phyloP scores from a whole-genome alignment of 2,888 invertebrate species.

The Zaprionus bogoriensis region DNA sequence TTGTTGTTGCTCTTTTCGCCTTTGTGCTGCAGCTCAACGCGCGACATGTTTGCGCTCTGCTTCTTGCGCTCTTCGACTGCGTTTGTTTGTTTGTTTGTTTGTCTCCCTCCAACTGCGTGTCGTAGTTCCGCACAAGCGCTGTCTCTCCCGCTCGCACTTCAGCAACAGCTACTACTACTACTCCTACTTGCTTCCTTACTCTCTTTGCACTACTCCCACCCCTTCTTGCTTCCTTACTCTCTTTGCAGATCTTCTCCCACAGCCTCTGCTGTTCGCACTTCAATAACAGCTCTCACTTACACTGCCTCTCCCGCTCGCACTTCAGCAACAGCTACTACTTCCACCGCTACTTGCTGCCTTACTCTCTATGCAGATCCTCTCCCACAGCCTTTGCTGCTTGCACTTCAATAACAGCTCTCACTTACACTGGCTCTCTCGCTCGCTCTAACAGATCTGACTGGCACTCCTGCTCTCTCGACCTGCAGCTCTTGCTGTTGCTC shows the following conservation, averaged over 20 bases:
- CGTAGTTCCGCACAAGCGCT: no score
- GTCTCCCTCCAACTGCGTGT: slow-evolving; percentile 4
- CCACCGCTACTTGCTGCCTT: no score
- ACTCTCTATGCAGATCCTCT: no score
- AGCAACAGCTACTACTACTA: not conserved
- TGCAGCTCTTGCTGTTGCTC: no score
- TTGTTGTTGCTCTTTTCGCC: slow-evolving; percentile 22
- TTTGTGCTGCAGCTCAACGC: slow-evolving; percentile 14
- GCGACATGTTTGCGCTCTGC: slow-evolving; percentile 29
- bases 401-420: no score
- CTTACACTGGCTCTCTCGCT: not conserved
- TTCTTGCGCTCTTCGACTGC: not conserved
- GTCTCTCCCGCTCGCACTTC: no score
- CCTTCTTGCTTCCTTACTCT: no score
- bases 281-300: slow-evolving; percentile 1
- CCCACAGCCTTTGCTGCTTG: no score
- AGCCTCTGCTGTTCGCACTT: no score
- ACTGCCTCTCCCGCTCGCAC: not conserved
- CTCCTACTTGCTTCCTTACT: not conserved
- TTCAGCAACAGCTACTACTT: no score
- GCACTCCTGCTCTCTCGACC: not conserved
- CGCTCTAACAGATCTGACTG: not conserved
- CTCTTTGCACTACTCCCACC: no score
- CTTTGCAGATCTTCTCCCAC: no score
- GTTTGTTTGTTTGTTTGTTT: slow-evolving; percentile 16